These are phyloP conservation scores for Baccha elongata DNA, from an alignment of 2,888 invertebrate species.

Conservation along the genomic window DNA sequence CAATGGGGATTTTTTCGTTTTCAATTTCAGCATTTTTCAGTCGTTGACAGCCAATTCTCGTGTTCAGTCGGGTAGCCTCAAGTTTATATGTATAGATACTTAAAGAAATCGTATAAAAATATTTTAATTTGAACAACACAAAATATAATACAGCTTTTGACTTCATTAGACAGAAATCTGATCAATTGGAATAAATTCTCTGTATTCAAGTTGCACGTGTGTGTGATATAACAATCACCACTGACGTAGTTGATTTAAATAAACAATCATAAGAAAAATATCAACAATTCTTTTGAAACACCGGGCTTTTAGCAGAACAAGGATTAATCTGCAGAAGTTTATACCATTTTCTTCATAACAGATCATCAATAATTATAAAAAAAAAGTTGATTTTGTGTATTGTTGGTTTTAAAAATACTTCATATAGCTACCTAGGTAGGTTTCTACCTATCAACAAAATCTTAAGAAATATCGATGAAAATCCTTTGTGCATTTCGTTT, in stretches of 20 bases:
- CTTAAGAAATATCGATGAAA: conserved; percentile 44
- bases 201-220: conserved; percentile 32
- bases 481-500: conserved; percentile 8
- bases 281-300: neutral
- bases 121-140: neutral
- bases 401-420: conserved; percentile 18
- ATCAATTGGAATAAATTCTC: conserved; percentile 32
- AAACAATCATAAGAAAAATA: conserved; percentile 20
- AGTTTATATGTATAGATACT: conserved; percentile 22
- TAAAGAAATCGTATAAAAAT: conserved; percentile 16
- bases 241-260: conserved; percentile 2
- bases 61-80: conserved; percentile 79
- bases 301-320: conserved; percentile 43
- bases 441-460: too few species aligned
- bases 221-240: conserved; percentile 21
- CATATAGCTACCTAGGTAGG: too few species aligned
- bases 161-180: conserved; percentile 53
- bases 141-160: conserved; percentile 38
- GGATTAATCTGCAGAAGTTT: conserved; percentile 48
- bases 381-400: neutral
- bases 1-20: conserved; percentile 64
- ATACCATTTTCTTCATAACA: conserved; percentile 7
- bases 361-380: neutral
- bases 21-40: conserved; percentile 76
- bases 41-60: conserved; percentile 82